Conservation (phyloP, 2,888 invertebrate species). For the Oscheius sp. region DNA sequence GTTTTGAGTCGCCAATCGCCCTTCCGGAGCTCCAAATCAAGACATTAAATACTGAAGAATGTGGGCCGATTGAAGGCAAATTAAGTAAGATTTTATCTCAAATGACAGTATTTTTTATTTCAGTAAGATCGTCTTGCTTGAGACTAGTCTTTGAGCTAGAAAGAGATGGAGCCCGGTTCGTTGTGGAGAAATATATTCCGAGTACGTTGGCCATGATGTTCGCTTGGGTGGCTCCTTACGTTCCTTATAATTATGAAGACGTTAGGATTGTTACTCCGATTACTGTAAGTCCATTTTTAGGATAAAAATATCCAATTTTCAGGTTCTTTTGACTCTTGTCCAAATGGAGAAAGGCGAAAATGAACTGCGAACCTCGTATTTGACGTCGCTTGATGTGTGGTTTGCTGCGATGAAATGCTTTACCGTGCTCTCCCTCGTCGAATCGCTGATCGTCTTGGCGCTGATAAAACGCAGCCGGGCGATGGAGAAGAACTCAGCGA, state of each 20-base stretch:
- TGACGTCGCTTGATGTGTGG: slow-evolving; percentile 68
- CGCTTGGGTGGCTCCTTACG: slow-evolving; percentile 65
- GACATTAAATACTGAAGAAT: slow-evolving; percentile 54
- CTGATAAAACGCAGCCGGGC: slow-evolving; percentile 64
- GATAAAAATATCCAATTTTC: slow-evolving; percentile 5
- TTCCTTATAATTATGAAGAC: slow-evolving; percentile 69
- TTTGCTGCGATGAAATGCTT: slow-evolving; percentile 64
- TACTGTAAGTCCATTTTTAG: slow-evolving; percentile 47
- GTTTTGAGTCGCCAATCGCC: slow-evolving; percentile 49
- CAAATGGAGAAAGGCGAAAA: slow-evolving; percentile 69
- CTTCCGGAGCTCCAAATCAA: slow-evolving; percentile 65
- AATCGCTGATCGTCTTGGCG: slow-evolving; percentile 62
- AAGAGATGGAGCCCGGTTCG: slow-evolving; percentile 63
- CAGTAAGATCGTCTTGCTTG: slow-evolving; percentile 66
- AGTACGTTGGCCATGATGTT: slow-evolving; percentile 66
- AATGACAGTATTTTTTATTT: slow-evolving; percentile 29
- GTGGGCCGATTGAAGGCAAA: slow-evolving; percentile 59
- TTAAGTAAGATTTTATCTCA: slow-evolving; percentile 48
- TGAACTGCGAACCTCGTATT: slow-evolving; percentile 62
- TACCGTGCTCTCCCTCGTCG: slow-evolving; percentile 65
- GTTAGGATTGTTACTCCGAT: slow-evolving; percentile 70
- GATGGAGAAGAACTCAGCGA: slow-evolving; percentile 62
- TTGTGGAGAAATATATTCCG: slow-evolving; percentile 65
- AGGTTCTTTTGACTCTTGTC: slow-evolving; percentile 67
- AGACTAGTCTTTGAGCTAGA: slow-evolving; percentile 60